Evolutionary conservation across 1,140 invertebrate genomes (phyloP).

Genomic region (Rhyacophila brunnea): DNA sequence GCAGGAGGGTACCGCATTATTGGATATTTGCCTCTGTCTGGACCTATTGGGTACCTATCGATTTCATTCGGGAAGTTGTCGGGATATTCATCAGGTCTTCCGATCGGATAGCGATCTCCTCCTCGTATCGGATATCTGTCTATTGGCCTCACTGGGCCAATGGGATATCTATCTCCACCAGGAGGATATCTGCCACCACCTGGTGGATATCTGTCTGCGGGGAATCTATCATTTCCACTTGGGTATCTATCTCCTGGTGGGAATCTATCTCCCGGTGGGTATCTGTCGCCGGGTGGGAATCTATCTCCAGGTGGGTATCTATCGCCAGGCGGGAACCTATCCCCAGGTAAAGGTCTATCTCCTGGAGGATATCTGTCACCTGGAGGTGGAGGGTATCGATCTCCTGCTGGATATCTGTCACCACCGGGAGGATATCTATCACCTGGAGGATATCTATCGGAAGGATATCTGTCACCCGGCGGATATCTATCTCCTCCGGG

Average conservation of each 20-base stretch:
- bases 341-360: conserved; percentile 39
- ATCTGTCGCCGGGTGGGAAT: conserved; percentile 40
- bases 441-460: conserved; percentile 48
- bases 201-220: conserved; percentile 41
- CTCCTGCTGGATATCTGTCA: conserved; percentile 39
- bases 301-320: conserved; percentile 41
- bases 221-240: conserved; percentile 29
- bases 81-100: conserved; percentile 44
- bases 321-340: conserved; percentile 46
- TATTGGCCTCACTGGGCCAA: conserved; percentile 10
- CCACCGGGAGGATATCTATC: conserved; percentile 51
- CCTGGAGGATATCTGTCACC: conserved; percentile 43
- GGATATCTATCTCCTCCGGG: conserved; percentile 39
- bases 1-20: conserved; percentile 30
- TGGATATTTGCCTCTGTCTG: conserved; percentile 50
- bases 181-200: conserved; percentile 34
- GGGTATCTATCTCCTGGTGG: conserved; percentile 41
- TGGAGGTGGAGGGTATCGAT: conserved; percentile 40
- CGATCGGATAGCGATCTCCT: conserved; percentile 39
- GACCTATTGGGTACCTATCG: conserved; percentile 44
- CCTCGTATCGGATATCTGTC: conserved; percentile 38
- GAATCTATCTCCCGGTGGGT: conserved; percentile 35
- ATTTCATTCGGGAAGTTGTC: conserved; percentile 49
- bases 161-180: conserved; percentile 44
- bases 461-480: conserved; percentile 43